A percentile compares a stretch with the other conserved stretches of the same genome.
Evolutionary conservation across 2,888 invertebrate species (phyloP).

Genomic region (Lagria hirta): DNA sequence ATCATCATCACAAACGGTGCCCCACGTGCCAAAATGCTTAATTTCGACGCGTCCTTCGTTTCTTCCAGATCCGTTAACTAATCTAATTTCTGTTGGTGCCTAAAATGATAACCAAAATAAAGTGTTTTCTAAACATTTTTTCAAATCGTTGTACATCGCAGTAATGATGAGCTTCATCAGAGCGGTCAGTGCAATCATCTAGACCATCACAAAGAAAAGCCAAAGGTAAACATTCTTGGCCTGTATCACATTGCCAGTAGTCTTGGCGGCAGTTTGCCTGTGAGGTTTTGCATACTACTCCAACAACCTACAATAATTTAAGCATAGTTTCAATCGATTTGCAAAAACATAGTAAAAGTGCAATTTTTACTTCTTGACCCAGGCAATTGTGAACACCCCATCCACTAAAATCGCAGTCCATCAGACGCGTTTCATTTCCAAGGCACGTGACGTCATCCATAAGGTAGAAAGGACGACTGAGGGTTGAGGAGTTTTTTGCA

Average conservation of each 20-base stretch:
- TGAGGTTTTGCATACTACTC: slow-evolving; percentile 65
- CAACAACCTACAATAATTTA: slow-evolving; percentile 54
- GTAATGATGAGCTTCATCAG: slow-evolving; percentile 61
- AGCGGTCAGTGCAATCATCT: slow-evolving; percentile 64
- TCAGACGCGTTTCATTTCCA: slow-evolving; percentile 67
- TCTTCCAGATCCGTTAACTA: slow-evolving; percentile 60
- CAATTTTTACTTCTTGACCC: slow-evolving; percentile 62
- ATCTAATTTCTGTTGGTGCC: slow-evolving; percentile 61
- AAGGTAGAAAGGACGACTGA: slow-evolving; percentile 60
- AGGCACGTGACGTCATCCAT: slow-evolving; percentile 70
- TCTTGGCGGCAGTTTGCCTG: slow-evolving; percentile 60
- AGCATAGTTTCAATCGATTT: neutral
- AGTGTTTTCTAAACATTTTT: neutral
- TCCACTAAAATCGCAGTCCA: slow-evolving; percentile 68
- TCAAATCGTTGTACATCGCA: slow-evolving; percentile 57
- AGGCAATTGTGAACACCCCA: slow-evolving; percentile 76
- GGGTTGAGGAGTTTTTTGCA: slow-evolving; percentile 47
- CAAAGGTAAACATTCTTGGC: slow-evolving; percentile 62
- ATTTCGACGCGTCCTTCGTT: slow-evolving; percentile 72
- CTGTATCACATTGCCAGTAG: slow-evolving; percentile 64
- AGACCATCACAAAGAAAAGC: slow-evolving; percentile 67
- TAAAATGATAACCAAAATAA: slow-evolving; percentile 33
- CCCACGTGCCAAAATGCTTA: slow-evolving; percentile 69
- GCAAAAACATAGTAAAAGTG: too few relatives aligned
- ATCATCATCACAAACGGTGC: slow-evolving; percentile 78